Evolutionary conservation across 2,113 vertebrate species (phyloP).

Genomic region (Amphilophus citrinellus): DNA sequence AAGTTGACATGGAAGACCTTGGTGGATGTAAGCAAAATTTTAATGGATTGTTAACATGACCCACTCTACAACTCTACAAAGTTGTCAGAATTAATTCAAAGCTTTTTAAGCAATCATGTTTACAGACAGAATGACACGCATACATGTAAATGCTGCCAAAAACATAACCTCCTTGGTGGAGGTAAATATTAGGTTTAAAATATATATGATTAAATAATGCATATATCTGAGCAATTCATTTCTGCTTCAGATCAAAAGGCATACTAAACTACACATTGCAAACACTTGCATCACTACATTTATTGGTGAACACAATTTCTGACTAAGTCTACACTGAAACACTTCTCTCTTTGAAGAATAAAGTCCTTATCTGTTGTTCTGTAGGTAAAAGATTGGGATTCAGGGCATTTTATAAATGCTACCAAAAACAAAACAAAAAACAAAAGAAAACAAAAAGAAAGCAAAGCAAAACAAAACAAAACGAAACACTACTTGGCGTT

Average conservation of each 20-base stretch:
- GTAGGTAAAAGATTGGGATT: constrained; percentile 52
- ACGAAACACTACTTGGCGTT: neutral
- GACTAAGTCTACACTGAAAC: constrained; percentile 63
- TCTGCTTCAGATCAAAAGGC: constrained; percentile 79
- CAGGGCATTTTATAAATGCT: neutral
- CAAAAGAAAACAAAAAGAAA: neutral
- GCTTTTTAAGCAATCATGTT: too few species aligned
- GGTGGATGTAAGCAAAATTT: too few species aligned
- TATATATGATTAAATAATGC: neutral
- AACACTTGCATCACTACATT: constrained; percentile 79
- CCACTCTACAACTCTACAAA: too few species aligned
- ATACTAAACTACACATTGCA: constrained; percentile 83
- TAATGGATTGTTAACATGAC: too few species aligned
- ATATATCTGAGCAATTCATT: constrained; percentile 1
- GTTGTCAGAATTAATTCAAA: too few species aligned
- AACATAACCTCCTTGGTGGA: too few species aligned
- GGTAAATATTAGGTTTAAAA: neutral
- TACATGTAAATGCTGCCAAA: too few species aligned
- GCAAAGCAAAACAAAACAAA: neutral
- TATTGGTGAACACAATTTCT: constrained; percentile 81
- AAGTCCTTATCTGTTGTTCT: constrained; percentile 80
- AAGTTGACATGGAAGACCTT: too few species aligned
- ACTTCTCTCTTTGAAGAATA: constrained; percentile 67
- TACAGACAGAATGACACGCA: too few species aligned
- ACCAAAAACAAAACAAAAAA: neutral